Evolutionary conservation across 2,113 vertebrate genomes (phyloP), one percentile per base, ranked within the genome.

Genomic region (Perca schrenkii): DNA sequence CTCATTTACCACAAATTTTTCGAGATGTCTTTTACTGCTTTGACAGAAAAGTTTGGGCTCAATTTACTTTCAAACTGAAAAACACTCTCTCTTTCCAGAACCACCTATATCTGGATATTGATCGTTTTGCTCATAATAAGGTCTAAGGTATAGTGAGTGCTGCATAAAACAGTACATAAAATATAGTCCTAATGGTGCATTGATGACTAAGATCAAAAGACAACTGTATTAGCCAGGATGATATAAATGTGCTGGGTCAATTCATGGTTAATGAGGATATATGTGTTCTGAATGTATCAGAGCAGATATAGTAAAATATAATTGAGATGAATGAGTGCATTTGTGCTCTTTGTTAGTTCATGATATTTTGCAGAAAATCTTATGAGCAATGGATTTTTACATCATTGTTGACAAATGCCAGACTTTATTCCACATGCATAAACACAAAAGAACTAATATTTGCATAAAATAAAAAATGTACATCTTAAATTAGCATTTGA

Each of bases 1-100:
- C 91, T 94, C 83, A 92, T 94, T 95, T 94, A 72, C 84, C 90
- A 84, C 90, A 93, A 89, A 89, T 92, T 94, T 94, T 95, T 89
- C 72, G 64, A 90, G 91, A 93, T 94, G 92, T 95, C 89, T 95
- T 92, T 95, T 92, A 92, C 89, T 88, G 84, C 84, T 88, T 87
- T 89, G 88, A 90, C 90, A 79, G 74, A 88, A 87, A 92, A 78
- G 88, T 94, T 93, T 89, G 87, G 90, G 88, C 91, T 91, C 86
- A 90, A 94, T 94, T 94, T 94, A 91, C 77, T 75, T 79, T 62
- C 71, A 85, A 89, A 90, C 86, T 83, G 81, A 90, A 92, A 89
- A 91, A 86, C 79, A 87, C 84, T 90, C 86, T 83, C 79, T 70
- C 72, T 67, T 89, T 88, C 84, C 67, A 78, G 88, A 93, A 80